Conservation (phyloP, 2,888 invertebrate species). For the Sesamia inferens region DNA sequence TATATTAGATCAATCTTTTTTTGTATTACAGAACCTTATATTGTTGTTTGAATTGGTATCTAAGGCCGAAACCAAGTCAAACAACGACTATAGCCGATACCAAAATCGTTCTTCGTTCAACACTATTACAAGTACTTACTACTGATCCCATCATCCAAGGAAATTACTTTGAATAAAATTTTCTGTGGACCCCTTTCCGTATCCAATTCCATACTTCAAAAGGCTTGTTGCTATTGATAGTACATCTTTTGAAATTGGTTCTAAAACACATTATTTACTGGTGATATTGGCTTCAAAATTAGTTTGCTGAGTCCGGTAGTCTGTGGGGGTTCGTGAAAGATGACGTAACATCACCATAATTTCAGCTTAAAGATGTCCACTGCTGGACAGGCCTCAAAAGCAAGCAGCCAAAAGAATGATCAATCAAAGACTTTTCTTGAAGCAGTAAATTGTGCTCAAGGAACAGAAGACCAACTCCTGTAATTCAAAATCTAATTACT, state of each 20-base stretch:
- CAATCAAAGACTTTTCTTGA: background rate
- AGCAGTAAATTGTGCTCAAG: background rate
- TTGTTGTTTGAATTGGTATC: too few species aligned
- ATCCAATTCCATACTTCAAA: constrained; percentile 63
- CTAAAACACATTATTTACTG: constrained; percentile 12
- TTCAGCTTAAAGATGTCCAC: too few species aligned
- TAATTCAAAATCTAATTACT: too few species aligned
- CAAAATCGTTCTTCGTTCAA: constrained; percentile 45
- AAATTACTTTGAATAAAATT: constrained; percentile 66
- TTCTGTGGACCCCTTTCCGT: constrained; percentile 58
- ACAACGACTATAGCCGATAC: constrained; percentile 38
- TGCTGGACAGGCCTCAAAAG: too few species aligned
- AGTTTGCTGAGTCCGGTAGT: background rate
- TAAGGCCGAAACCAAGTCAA: constrained; percentile 30
- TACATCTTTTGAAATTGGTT: constrained; percentile 51
- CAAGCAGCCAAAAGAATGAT: background rate
- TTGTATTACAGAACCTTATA: too few species aligned
- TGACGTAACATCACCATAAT: too few species aligned
- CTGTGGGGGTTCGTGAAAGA: background rate
- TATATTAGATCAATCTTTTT: too few species aligned
- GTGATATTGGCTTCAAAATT: constrained; percentile 6
- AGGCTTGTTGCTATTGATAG: constrained; percentile 49
- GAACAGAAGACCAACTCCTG: background rate
- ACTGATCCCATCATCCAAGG: constrained; percentile 49
- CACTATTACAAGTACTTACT: constrained; percentile 31